Conservation (phyloP, 92 coral and sea anemone genomes). For the Zoanthus sansibaricus region DNA sequence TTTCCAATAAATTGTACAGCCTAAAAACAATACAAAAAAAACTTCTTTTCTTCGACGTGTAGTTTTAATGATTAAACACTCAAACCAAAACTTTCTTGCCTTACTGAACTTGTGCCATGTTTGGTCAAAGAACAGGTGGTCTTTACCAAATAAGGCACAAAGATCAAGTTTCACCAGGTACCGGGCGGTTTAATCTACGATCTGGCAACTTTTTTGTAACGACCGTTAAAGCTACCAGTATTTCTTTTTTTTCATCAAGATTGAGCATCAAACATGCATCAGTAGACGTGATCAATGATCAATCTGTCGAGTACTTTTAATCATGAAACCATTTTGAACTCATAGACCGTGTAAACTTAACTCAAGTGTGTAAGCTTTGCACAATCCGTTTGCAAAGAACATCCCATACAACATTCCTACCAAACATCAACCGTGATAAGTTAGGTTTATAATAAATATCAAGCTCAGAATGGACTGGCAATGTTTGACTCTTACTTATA, state of each 20-base stretch:
- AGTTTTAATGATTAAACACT: constrained; percentile 85
- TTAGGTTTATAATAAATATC: not conserved
- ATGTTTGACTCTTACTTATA: not conserved
- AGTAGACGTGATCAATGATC: not conserved
- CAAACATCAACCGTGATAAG: too few species aligned
- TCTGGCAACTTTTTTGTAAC: constrained; percentile 5
- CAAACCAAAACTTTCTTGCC: constrained; percentile 58
- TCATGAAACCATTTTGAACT: not conserved
- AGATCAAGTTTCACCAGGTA: constrained; percentile 67
- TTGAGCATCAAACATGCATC: constrained; percentile 41
- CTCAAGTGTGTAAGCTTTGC: constrained; percentile 33
- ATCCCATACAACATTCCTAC: too few species aligned
- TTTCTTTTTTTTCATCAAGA: constrained; percentile 2
- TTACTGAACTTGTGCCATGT: constrained; percentile 72
- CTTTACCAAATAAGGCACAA: constrained; percentile 73
- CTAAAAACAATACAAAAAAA: constrained; percentile 35
- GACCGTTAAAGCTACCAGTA: constrained; percentile 38
- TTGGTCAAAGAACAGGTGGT: constrained; percentile 78
- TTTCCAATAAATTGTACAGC: constrained; percentile 26
- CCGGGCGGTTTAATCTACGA: constrained; percentile 28
- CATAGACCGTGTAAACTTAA: constrained; percentile 20
- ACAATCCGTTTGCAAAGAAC: constrained; percentile 17
- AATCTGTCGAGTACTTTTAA: constrained; percentile 11
- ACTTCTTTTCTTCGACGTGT: constrained; percentile 74
- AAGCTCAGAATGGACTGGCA: not conserved